These are phyloP conservation scores for Strix aluco DNA, from an alignment of 2,113 vertebrate species.

Conservation along the genomic window DNA sequence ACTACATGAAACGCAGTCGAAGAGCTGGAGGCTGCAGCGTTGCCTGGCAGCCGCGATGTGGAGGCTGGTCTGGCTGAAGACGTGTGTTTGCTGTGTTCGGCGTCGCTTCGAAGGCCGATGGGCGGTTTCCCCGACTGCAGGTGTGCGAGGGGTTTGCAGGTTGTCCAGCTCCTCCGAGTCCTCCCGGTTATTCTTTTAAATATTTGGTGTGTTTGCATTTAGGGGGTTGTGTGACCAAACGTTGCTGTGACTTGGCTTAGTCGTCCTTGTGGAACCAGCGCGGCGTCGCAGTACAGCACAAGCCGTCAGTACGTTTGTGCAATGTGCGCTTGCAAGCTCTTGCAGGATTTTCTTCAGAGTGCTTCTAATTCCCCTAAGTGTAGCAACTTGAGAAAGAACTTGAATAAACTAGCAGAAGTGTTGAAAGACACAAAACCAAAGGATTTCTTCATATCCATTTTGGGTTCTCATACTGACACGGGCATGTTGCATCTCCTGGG, in stretches of 20 bases:
- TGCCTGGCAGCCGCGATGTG: neutral
- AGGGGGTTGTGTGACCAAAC: neutral
- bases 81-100: rapidly evolving
- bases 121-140: rapidly evolving
- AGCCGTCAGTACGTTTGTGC: neutral
- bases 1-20: neutral
- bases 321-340: neutral
- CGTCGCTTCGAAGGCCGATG: rapidly evolving
- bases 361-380: neutral
- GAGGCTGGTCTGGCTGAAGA: neutral
- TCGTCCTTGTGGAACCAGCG: rapidly evolving
- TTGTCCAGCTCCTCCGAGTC: neutral
- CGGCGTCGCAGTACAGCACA: rapidly evolving
- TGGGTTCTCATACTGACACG: neutral
- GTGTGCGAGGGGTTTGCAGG: neutral
- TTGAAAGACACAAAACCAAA: constrained; percentile 25
- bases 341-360: neutral
- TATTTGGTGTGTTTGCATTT: neutral
- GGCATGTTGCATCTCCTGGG: neutral
- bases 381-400: neutral
- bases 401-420: constrained; percentile 2
- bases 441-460: neutral
- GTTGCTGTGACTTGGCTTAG: neutral
- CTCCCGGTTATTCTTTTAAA: neutral
- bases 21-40: neutral